Percentiles rank a stretch among this genome's conserved stretches.
These are phyloP conservation scores for Rhaphigaster nebulosa DNA, from an alignment of 2,888 invertebrate species.

Conservation along the genomic window DNA sequence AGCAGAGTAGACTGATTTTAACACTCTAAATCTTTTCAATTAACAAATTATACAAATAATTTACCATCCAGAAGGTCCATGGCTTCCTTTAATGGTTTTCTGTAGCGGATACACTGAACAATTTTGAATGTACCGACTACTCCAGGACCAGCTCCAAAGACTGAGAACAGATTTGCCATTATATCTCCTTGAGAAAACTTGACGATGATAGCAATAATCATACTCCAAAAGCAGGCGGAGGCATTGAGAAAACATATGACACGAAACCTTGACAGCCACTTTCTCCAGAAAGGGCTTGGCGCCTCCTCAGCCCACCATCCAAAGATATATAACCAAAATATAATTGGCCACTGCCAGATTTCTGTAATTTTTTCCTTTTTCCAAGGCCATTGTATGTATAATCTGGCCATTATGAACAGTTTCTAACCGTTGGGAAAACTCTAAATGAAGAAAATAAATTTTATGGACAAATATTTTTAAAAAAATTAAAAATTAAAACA, in stretches of 20 bases:
- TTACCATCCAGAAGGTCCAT: slow-evolving; percentile 61
- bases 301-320: slow-evolving; percentile 62
- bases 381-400: slow-evolving; percentile 40
- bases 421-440: background rate
- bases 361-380: slow-evolving; percentile 51
- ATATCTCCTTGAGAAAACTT: slow-evolving; percentile 53
- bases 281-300: slow-evolving; percentile 1
- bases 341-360: slow-evolving; percentile 61
- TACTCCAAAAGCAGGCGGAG: slow-evolving; percentile 41
- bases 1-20: no score
- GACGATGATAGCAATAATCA: slow-evolving; percentile 53
- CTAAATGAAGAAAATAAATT: background rate
- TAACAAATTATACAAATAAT: background rate
- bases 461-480: background rate
- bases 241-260: slow-evolving; percentile 41
- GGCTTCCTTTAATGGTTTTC: slow-evolving; percentile 48
- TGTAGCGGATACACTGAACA: slow-evolving; percentile 45
- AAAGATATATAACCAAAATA: slow-evolving; percentile 57
- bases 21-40: no score
- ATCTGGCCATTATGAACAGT: background rate
- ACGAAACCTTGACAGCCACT: slow-evolving; percentile 39
- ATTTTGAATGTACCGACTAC: slow-evolving; percentile 59
- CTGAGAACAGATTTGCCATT: slow-evolving; percentile 60
- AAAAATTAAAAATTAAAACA: no score
- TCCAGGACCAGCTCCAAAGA: slow-evolving; percentile 59